A percentile compares a stretch with the other conserved stretches of the same genome.
Evolutionary conservation across 1,140 invertebrate genomes (phyloP).

Genomic region (Cotesia glomerata): DNA sequence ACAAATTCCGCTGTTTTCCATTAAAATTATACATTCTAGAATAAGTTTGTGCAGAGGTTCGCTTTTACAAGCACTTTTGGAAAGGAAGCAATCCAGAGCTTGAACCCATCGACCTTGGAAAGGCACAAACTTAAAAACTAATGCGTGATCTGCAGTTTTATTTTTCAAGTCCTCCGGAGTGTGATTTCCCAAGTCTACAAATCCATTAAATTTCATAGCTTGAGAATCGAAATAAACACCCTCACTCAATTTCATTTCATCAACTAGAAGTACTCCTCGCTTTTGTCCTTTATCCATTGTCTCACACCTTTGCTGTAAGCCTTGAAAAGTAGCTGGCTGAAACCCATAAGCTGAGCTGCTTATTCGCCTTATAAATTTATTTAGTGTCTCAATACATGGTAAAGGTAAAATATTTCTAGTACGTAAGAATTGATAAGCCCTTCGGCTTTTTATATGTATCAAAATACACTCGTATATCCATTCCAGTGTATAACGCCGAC

Average conservation of each 20-base stretch:
- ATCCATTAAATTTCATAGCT: conserved; percentile 28
- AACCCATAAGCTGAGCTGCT: neutral
- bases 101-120: conserved; percentile 42
- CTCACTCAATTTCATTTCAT: neutral
- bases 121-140: conserved; percentile 48
- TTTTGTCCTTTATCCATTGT: neutral
- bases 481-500: too few relatives aligned
- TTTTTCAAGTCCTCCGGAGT: conserved; percentile 37
- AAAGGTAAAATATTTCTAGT: too few relatives aligned
- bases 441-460: too few relatives aligned
- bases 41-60: conserved; percentile 22
- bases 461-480: too few relatives aligned
- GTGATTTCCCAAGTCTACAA: conserved; percentile 40
- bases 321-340: neutral
- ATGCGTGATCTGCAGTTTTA: conserved; percentile 41
- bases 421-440: too few relatives aligned
- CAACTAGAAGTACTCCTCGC: neutral
- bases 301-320: neutral
- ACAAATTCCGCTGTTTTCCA: conserved; percentile 26
- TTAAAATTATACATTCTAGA: conserved; percentile 31
- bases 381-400: too few relatives aligned
- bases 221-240: neutral
- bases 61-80: conserved; percentile 20
- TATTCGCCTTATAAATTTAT: neutral
- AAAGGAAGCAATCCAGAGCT: conserved; percentile 31